Percentiles rank a stretch among this genome's conserved stretches.
Evolutionary conservation across 2,888 invertebrate species (phyloP).

Genomic region (Platycheirus albimanus): DNA sequence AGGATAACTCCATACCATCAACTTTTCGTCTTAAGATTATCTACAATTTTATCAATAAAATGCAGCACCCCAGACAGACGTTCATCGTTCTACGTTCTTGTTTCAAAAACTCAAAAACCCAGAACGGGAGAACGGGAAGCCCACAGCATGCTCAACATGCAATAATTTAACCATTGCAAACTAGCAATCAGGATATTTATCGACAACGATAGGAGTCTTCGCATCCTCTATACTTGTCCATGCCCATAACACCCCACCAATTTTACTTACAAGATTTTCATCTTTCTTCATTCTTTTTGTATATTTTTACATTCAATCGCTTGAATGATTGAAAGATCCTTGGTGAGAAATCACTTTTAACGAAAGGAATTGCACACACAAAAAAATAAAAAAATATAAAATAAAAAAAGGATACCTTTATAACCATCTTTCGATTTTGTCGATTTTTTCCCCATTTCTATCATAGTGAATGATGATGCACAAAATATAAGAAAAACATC

Average conservation of each 20-base stretch:
- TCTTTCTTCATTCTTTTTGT: constrained; percentile 24
- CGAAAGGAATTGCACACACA: constrained; percentile 8
- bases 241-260: constrained; percentile 26
- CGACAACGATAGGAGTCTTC: constrained; percentile 7
- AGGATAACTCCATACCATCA: constrained; percentile 4
- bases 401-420: constrained; percentile 36
- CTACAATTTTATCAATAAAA: constrained; percentile 65
- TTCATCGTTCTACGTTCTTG: constrained; percentile 44
- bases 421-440: constrained; percentile 48
- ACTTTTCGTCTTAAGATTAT: constrained; percentile 44
- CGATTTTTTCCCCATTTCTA: too few relatives aligned
- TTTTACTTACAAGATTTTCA: constrained; percentile 53
- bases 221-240: too few relatives aligned
- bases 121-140: too few relatives aligned
- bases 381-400: constrained; percentile 13
- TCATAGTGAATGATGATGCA: constrained; percentile 64
- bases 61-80: constrained; percentile 63
- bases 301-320: constrained; percentile 34
- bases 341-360: constrained; percentile 64
- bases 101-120: background rate
- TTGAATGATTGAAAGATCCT: constrained; percentile 63
- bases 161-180: constrained; percentile 68
- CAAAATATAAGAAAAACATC: constrained; percentile 48
- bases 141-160: too few relatives aligned
- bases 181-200: constrained; percentile 67